Evolutionary conservation across 2,113 vertebrate genomes (phyloP), one percentile per base, ranked within the genome.

Genomic region (Rhagologus leucostigma): DNA sequence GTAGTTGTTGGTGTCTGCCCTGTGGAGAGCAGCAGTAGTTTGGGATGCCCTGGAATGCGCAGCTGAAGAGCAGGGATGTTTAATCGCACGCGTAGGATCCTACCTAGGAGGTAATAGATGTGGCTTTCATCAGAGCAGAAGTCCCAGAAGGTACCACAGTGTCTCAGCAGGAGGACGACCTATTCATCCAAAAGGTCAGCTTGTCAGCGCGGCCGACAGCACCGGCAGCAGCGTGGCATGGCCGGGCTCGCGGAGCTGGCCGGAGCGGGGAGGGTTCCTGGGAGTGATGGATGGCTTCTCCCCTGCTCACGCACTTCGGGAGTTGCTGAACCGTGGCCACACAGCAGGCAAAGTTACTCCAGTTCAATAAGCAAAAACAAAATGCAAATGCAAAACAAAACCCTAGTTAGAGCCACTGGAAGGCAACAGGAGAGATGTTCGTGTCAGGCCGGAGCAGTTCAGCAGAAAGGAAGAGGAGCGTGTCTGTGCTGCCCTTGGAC

Each of bases 221-320:
- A n/a, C 32, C 62, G 9, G 81, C 84, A 69, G 11, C 37, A 26
- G 79, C 32, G 12, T 9, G 10, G 77, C 73, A 1, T 8, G 63
- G 79, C 65, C 14, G 4, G 74, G 81, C 92, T 26, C 7, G 7
- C 37, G 5, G 87, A n/a, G 53, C 76, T 30, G 52, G 39, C 56
- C 29, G 9, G 79, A 18, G 24, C 3, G 0, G 4, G 53, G 69
- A 74, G 73, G 23, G 1, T 11, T 84, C 85, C 52, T 53, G 90
- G 22, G 63, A 57, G 81, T 93, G 92, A 96, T 82, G 92, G 95
- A 96, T 96, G 92, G 79, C 90, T 94, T 87, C 92, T 93, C 42
- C 63, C 62, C 56, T 7, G 71, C 81, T 91, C 65, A 6, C 1
- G 1, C 42, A 4, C 92, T n/a, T 8, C 0, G 29, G 50, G 69